These are phyloP conservation scores for Tipula confusa DNA, from an alignment of 2,888 invertebrate genomes.

Conservation along the genomic window DNA sequence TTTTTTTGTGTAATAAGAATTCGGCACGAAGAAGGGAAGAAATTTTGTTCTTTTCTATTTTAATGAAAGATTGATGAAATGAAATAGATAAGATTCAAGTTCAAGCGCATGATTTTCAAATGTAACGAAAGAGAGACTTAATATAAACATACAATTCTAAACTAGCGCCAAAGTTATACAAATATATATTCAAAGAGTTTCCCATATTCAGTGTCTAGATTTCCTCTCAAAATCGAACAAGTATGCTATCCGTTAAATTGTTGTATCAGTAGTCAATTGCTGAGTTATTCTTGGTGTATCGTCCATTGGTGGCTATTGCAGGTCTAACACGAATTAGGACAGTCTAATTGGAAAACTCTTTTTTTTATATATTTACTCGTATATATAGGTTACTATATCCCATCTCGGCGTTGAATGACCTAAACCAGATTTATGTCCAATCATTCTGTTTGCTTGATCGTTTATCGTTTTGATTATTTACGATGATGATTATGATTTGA, in stretches of 20 bases:
- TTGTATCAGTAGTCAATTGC: no score
- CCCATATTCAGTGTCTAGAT: no score
- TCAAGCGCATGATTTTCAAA: slow-evolving; percentile 1
- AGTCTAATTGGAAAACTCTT: no score
- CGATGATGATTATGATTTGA: neutral
- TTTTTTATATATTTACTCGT: neutral
- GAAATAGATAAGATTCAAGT: neutral
- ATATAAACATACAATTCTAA: neutral
- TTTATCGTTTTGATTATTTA: neutral
- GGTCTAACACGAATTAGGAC: no score
- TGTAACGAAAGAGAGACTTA: neutral
- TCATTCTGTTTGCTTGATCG: neutral
- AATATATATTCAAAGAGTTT: no score
- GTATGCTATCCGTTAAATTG: no score
- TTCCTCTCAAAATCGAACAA: no score
- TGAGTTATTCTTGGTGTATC: no score
- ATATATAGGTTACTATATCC: neutral
- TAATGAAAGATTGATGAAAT: neutral
- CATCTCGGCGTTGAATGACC: neutral
- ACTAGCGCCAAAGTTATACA: neutral
- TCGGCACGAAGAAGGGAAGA: slow-evolving; percentile 3
- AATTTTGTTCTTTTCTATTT: neutral
- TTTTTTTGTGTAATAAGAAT: neutral
- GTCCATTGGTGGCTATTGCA: no score
- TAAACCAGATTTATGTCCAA: slow-evolving; percentile 6